Evolutionary conservation across 2,113 vertebrate species (phyloP), one percentile per base, ranked within the genome.

Genomic region (Cinclus cinclus): DNA sequence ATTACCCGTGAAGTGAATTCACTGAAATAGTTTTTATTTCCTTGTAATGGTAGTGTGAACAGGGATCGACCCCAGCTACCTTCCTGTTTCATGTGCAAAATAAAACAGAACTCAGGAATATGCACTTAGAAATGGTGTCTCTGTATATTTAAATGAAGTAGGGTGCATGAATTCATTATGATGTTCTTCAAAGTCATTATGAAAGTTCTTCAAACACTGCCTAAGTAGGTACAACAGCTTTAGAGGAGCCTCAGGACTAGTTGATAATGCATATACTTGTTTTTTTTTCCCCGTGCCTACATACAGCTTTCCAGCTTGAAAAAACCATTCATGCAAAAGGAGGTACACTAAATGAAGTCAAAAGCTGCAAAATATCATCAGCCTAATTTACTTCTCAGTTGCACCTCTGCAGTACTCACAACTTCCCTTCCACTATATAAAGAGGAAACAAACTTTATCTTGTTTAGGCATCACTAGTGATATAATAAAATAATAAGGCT

Each of bases 321-420:
- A 77, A 62, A 60, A 59, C 10, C 23, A 77, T 85, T 62, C 63
- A 69, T 3, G 15, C 30, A 75, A 81, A 91, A 93, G 15, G 44
- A 82, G 60, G 27, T 71, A 56, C 20, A 8, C 31, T 70, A 89
- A 49, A 89, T 68, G 55, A 75, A 91, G 62, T 27, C 56, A 68
- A 89, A 87, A 78, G 27, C 73, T 87, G 35, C 55, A 93, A 88
- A 90, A 86, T 60, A 84, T 91, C 30, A 25, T 75, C 44, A 94
- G 67, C 14, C 18, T 69, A 71, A 92, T 92, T 91, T 84, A 73
- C 47, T 62, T 91, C n/a, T 82, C 46, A 74, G 58, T 37, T 92
- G 46, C 1, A 7, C 23, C 30, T 85, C 74, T 85, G 50, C 35
- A 58, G 17, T 89, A 77, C 24, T 85, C 4, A 12, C 33, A 46